Base-by-base conservation (phyloP, 53 echinoderm and acorn worm genomes). In the Luidia sarsii region DNA sequence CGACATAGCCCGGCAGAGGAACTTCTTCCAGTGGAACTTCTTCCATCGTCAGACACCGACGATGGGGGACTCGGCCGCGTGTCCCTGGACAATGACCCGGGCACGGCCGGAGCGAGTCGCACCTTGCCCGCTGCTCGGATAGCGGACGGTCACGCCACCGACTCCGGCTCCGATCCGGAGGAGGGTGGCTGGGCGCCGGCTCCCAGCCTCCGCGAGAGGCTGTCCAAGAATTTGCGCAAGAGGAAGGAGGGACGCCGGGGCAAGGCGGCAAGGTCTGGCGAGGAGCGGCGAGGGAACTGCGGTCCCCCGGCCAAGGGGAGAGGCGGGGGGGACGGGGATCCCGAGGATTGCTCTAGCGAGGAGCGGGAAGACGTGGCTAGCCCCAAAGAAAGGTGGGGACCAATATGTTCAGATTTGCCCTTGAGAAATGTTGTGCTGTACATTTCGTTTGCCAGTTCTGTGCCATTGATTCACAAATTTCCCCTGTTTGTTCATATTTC, bases 141-240 rank as follows among this genome's bases (percentile, higher is more conserved):
- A 9, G 39, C 30, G 57, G 57, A 18, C 39, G 43, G 68, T 33
- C 41, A 15, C 55, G 27, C 22, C 49, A 62, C 49, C 43, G 59
- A 50, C 16, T 48, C 65, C 7, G 66, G 41, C 16, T 60, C 45
- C 0, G 77, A 77, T 41, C 48, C 62, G 0, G 9, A 41, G 31
- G 31, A 56, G 41, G 55, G 23, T 66, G 20, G 10, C 3, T 15
- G 13, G 38, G 21, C 37, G 9, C 67, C 33, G 22, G 11, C 57
- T 15, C 46, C 64, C 13, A 86, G 87, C 41, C 80, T 86, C 3
- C 69, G 28, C 27, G 69, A 86, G 25, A 80, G 87, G 61, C 19
- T 86, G 22, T 55, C 69, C 43, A 71, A 80, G 50, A 80, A 80
- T 34, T 69, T 59, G 49, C 29, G 59, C 33, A 66, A 56, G 30